Evolutionary conservation across 2,888 invertebrate genomes (phyloP).

Genomic region (Elegia similella): DNA sequence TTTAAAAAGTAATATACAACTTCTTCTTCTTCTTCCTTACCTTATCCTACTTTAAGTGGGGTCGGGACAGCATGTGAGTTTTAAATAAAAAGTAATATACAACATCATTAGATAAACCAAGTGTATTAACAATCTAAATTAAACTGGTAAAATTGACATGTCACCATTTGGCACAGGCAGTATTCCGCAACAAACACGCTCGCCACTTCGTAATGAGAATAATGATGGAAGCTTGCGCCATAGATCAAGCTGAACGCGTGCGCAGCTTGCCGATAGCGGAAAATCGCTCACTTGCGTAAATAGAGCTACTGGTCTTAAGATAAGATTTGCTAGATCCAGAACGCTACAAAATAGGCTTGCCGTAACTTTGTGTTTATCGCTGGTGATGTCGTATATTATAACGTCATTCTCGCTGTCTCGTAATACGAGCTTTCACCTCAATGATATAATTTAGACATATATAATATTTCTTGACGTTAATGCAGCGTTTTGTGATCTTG

Average conservation of each 20-base stretch:
- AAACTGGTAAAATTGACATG: conserved; percentile 48
- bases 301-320: conserved; percentile 46
- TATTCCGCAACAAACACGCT: conserved; percentile 57
- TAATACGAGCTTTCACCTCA: conserved; percentile 11
- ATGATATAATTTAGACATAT: conserved; percentile 3
- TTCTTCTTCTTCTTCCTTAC: no score
- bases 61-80: no score
- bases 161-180: conserved; percentile 47
- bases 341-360: conserved; percentile 31
- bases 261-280: conserved; percentile 62
- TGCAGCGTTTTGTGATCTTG: conserved; percentile 6
- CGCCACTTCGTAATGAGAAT: conserved; percentile 63
- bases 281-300: conserved; percentile 75
- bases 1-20: no score
- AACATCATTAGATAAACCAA: no score
- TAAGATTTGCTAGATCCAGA: conserved; percentile 45
- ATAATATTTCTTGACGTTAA: conserved; percentile 10
- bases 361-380: conserved; percentile 34
- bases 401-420: conserved; percentile 2
- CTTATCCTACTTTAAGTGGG: no score
- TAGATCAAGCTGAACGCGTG: conserved; percentile 61
- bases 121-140: conserved; percentile 22
- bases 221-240: conserved; percentile 74
- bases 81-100: no score
- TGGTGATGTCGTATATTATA: conserved; percentile 18